Base-by-base conservation (phyloP, 2,113 vertebrate genomes). In the Astur gentilis region DNA sequence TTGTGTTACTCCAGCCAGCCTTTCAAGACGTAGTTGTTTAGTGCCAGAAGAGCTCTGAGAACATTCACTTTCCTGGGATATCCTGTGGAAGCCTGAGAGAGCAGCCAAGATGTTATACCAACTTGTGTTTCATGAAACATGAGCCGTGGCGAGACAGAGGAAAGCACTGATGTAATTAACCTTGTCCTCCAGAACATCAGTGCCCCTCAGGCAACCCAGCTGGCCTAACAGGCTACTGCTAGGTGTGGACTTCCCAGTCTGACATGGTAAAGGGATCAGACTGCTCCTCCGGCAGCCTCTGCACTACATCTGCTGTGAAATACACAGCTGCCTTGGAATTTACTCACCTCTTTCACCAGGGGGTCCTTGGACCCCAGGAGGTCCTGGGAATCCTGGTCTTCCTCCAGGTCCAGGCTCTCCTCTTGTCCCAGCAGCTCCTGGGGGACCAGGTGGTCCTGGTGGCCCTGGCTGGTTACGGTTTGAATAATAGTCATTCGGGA, bases 391-490 rank as follows among this genome's bases (percentile, higher is more conserved):
- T 17, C 99, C 99, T 9, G 98, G 98, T 54, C 98, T 98, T 62
- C 99, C 99, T 45, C 98, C 95, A 44, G 98, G 40, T 40, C 99
- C 99, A 4, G 98, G 98, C 79, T 99, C 99, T 97, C 99, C 99
- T 75, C 98, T 98, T 69, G 98, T 66, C 38, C 99, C 99, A 83
- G 98, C 97, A 14, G 90, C 97, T 87, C 99, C 99, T 3, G 98
- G 87, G 4, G 98, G 88, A 2, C 99, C 99, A 7, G 99, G 98
- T 6, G 99, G 98, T 4, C 99, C 99, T 0, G 99, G 93, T 1
- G 99, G 99, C 23, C 99, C 99, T 6, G 99, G 99, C 83, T 98
- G 99, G 88, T 98, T 99, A 81, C 98, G 98, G 81, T 65, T 98
- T n/a, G 98, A 99, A 91, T 99, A 98, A 86, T 99, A 98, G 86